Evolutionary conservation across 2,113 vertebrate genomes (phyloP).

Genomic region (Eptesicus fuscus): DNA sequence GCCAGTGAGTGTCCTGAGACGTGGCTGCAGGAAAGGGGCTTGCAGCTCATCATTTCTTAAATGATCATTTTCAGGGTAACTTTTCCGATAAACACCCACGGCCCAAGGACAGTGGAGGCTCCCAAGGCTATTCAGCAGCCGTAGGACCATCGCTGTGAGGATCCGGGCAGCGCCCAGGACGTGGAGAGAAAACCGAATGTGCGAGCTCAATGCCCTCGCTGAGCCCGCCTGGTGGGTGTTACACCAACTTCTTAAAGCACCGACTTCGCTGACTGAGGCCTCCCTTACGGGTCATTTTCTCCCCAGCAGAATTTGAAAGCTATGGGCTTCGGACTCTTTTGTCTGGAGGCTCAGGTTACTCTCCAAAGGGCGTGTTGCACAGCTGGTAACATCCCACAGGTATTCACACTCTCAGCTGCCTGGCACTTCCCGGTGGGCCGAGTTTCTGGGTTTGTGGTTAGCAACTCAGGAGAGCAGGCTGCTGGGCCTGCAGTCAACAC

Average conservation of each 20-base stretch:
- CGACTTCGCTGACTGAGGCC: background rate
- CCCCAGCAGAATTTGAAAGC: background rate
- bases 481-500: slow-evolving; percentile 11
- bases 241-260: background rate
- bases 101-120: background rate
- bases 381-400: background rate
- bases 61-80: background rate
- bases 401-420: background rate
- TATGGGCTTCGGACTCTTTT: background rate
- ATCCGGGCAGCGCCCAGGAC: background rate
- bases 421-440: slow-evolving; percentile 45
- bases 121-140: background rate
- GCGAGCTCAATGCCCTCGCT: too few species aligned
- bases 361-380: slow-evolving; percentile 14
- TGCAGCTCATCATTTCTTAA: background rate
- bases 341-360: background rate
- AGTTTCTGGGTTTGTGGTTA: slow-evolving; percentile 63
- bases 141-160: background rate
- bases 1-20: background rate
- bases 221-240: background rate
- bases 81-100: background rate
- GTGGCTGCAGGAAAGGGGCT: background rate
- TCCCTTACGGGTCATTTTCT: background rate
- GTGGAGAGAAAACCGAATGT: background rate
- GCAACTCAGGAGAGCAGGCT: slow-evolving; percentile 38